phyloP scores from a whole-genome alignment of 1,140 invertebrate genomes.

The Whitmania pigra region DNA sequence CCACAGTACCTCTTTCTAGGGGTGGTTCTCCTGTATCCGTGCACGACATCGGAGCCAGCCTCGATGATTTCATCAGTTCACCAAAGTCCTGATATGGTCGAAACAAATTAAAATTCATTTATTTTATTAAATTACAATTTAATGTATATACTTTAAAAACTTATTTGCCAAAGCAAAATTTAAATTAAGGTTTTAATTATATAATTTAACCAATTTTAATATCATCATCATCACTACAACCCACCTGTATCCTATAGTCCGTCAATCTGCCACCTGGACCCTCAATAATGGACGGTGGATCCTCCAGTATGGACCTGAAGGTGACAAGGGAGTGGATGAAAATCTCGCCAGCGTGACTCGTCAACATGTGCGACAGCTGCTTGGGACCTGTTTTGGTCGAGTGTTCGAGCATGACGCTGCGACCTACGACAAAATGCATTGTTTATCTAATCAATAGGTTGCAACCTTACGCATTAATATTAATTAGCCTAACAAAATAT shows the following conservation, averaged over 20 bases:
- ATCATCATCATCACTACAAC: constrained; percentile 18
- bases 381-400: constrained; percentile 71
- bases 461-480: neutral
- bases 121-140: too few species aligned
- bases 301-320: constrained; percentile 72
- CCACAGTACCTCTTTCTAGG: too few species aligned
- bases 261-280: constrained; percentile 80
- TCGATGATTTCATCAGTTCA: constrained; percentile 69
- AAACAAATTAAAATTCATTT: neutral
- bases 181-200: too few species aligned
- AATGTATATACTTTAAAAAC: too few species aligned
- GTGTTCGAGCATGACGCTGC: constrained; percentile 85
- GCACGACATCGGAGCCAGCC: constrained; percentile 51
- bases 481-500: neutral
- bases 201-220: too few species aligned
- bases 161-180: neutral
- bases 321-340: constrained; percentile 84
- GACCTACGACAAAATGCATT: neutral
- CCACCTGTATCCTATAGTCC: constrained; percentile 60
- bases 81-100: constrained; percentile 63
- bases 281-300: constrained; percentile 85
- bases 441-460: neutral
- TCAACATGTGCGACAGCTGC: constrained; percentile 78
- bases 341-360: constrained; percentile 86
- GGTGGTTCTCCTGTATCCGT: too few species aligned